These are phyloP conservation scores for Leptothorax acervorum DNA, from an alignment of 2,888 invertebrate genomes.

Conservation along the genomic window DNA sequence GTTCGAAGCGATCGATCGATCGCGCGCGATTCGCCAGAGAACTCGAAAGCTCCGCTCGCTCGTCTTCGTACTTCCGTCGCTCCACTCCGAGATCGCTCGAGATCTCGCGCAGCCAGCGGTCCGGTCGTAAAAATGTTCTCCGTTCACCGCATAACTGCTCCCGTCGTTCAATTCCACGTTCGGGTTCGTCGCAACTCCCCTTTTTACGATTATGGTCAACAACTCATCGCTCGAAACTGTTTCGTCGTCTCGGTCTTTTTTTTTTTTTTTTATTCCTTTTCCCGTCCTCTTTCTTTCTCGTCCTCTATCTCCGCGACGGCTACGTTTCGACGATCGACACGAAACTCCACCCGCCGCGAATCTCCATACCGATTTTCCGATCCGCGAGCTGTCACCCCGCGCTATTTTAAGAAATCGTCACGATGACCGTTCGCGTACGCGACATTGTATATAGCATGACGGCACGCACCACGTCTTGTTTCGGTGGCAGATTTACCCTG, in stretches of 20 bases:
- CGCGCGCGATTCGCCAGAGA: not conserved
- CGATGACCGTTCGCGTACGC: slow-evolving; percentile 62
- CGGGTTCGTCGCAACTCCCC: no score
- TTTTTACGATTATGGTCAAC: not conserved
- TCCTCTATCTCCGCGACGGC: not conserved
- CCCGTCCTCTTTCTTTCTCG: not conserved
- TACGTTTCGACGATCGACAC: slow-evolving; percentile 32
- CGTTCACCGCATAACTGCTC: slow-evolving; percentile 36
- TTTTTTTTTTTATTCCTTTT: not conserved
- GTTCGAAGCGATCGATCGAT: slow-evolving; percentile 32
- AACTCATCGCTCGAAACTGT: not conserved
- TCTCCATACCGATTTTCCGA: not conserved
- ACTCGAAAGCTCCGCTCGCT: not conserved
- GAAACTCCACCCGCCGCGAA: slow-evolving; percentile 24
- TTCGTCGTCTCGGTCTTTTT: not conserved
- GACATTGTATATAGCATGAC: slow-evolving; percentile 76
- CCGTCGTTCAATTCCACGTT: not conserved
- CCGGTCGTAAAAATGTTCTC: slow-evolving; percentile 7
- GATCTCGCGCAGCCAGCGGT: slow-evolving; percentile 22
- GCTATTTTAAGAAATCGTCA: slow-evolving; percentile 41
- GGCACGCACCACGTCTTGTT: slow-evolving; percentile 83
- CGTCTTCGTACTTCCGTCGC: not conserved
- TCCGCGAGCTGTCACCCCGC: not conserved
- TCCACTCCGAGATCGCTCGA: not conserved
- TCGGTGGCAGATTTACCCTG: slow-evolving; percentile 84